Conservation (phyloP, 1,140 invertebrate species). For the Dinoponera quadriceps region DNA sequence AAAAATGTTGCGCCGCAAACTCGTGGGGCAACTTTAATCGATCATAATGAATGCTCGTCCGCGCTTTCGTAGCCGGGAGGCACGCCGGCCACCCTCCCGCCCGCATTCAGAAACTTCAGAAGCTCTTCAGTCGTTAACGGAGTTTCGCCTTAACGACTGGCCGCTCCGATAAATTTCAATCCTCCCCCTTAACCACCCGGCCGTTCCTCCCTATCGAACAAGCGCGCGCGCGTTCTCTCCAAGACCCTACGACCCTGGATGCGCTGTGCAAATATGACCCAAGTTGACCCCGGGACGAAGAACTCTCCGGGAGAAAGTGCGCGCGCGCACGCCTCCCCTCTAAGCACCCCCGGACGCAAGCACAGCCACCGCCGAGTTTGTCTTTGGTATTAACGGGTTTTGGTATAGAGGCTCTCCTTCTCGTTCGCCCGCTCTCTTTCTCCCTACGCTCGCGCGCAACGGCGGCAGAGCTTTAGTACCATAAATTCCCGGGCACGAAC, state of each 20-base stretch:
- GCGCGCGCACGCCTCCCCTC: slow-evolving; percentile 27
- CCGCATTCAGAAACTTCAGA: slow-evolving; percentile 59
- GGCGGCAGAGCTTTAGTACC: slow-evolving; percentile 63
- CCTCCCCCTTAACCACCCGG: slow-evolving; percentile 15
- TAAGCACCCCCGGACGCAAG: slow-evolving; percentile 46
- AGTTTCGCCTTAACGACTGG: slow-evolving; percentile 65
- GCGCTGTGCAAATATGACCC: slow-evolving; percentile 67
- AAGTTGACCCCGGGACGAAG: slow-evolving; percentile 66
- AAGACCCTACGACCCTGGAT: slow-evolving; percentile 38
- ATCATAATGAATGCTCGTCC: slow-evolving; percentile 51
- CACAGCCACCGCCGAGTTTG: slow-evolving; percentile 77
- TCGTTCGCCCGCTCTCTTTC: not conserved
- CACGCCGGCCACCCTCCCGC: slow-evolving; percentile 44
- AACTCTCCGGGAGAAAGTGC: slow-evolving; percentile 61
- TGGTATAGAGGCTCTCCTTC: slow-evolving; percentile 63
- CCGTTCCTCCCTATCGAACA: not conserved
- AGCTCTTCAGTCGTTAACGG: slow-evolving; percentile 60
- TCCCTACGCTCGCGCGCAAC: not conserved
- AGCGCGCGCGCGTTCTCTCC: slow-evolving; percentile 26
- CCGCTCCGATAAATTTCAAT: slow-evolving; percentile 70
- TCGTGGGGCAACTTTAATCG: slow-evolving; percentile 25
- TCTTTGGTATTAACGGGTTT: slow-evolving; percentile 82
- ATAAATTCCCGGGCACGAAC: slow-evolving; percentile 77
- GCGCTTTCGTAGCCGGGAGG: slow-evolving; percentile 14
- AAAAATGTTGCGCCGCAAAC: slow-evolving; percentile 12